Conservation (phyloP, 2,113 vertebrate genomes). For the Heterotilapia buettikoferi region DNA sequence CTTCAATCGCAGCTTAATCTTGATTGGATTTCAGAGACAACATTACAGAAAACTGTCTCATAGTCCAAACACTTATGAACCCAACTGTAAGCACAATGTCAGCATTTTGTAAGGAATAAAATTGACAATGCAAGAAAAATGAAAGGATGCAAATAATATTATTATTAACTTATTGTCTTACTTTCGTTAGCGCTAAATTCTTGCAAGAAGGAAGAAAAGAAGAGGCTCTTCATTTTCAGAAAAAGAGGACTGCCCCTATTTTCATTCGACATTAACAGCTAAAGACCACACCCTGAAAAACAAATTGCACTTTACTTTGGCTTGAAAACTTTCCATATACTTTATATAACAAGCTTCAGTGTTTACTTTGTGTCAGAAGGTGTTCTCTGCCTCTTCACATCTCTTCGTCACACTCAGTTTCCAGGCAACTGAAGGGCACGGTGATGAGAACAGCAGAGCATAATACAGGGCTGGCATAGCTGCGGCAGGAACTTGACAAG, state of each 20-base stretch:
- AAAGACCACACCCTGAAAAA: not conserved
- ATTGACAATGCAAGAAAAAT: not conserved
- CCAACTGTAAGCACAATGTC: not conserved
- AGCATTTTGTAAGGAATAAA: not conserved
- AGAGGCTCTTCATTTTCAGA: not conserved
- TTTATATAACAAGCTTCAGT: slow-evolving; percentile 22
- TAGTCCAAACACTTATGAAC: not conserved
- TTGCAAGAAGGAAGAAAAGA: not conserved
- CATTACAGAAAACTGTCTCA: not conserved
- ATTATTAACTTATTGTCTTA: not conserved
- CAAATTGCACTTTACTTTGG: not conserved
- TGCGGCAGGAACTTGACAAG: slow-evolving; percentile 52
- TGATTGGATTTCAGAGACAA: not conserved
- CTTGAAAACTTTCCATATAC: slow-evolving; percentile 5
- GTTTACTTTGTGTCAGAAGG: slow-evolving; percentile 49
- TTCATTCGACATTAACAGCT: not conserved
- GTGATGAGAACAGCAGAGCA: slow-evolving; percentile 41
- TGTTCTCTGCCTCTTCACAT: slow-evolving; percentile 27
- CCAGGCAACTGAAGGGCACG: slow-evolving; percentile 64
- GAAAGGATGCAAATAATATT: not conserved
- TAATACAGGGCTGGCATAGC: slow-evolving; percentile 48
- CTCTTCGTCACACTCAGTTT: slow-evolving; percentile 50
- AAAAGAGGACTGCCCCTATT: not conserved
- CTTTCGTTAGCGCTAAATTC: not conserved
- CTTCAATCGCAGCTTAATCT: rapidly evolving